Conservation (phyloP, 2,888 invertebrate species). For the Tromatobia lineatoria region DNA sequence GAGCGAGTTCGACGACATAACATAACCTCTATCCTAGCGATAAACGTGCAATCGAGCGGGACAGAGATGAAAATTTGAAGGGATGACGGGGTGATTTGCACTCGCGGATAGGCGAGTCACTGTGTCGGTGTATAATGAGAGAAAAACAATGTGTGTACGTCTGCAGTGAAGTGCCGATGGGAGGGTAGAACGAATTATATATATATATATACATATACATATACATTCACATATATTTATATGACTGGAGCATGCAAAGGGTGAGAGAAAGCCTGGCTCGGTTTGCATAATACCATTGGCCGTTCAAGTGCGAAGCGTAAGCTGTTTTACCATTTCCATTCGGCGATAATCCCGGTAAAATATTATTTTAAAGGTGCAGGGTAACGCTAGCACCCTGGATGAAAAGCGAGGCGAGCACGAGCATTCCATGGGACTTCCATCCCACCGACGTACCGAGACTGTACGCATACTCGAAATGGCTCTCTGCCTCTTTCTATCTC, state of each 20-base stretch:
- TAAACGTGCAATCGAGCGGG: constrained; percentile 4
- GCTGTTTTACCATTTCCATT: constrained; percentile 80
- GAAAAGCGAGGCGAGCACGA: constrained; percentile 54
- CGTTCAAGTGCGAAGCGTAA: constrained; percentile 79
- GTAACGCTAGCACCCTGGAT: constrained; percentile 12
- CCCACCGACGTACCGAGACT: constrained; percentile 20
- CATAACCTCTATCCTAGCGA: neutral
- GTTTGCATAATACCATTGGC: constrained; percentile 81
- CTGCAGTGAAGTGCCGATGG: constrained; percentile 38
- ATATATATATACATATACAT: constrained; percentile 4
- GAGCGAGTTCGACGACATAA: constrained; percentile 9
- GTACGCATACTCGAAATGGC: constrained; percentile 5
- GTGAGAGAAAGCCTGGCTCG: constrained; percentile 67
- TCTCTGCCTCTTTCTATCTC: constrained; percentile 27
- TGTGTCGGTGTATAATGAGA: constrained; percentile 18
- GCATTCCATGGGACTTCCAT: constrained; percentile 52
- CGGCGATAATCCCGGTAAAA: constrained; percentile 81
- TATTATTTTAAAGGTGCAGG: constrained; percentile 80
- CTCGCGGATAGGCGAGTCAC: constrained; percentile 23
- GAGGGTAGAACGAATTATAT: neutral
- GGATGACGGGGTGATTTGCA: constrained; percentile 14
- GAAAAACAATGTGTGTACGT: constrained; percentile 33
- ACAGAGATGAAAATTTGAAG: constrained; percentile 17
- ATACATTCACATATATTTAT: neutral
- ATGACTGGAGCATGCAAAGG: neutral